Conservation (phyloP, 64 coral and sea anemone genomes). For the Orbicella faveolata region DNA sequence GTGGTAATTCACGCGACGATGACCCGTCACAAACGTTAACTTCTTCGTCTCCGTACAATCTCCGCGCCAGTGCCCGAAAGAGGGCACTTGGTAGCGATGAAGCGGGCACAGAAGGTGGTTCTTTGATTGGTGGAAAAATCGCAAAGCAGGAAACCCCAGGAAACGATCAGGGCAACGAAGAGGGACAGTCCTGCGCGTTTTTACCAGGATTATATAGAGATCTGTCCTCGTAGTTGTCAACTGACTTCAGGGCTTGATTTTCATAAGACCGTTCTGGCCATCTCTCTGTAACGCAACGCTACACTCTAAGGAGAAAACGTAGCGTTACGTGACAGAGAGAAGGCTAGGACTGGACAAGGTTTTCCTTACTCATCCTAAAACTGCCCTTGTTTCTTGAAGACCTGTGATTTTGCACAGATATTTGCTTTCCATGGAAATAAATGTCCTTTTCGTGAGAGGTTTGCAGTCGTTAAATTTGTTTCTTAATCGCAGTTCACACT, state of each 20-base stretch:
- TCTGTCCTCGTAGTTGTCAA: not conserved
- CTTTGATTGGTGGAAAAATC: not conserved
- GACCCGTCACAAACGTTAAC: not conserved
- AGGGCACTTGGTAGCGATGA: not conserved
- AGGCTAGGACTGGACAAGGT: not conserved
- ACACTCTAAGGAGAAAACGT: too few relatives aligned
- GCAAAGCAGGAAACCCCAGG: not conserved
- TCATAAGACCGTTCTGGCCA: too few relatives aligned
- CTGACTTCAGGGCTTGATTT: not conserved
- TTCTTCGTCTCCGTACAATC: conserved; percentile 33
- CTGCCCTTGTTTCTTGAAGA: too few relatives aligned
- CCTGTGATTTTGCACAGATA: too few relatives aligned
- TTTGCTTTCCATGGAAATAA: too few relatives aligned
- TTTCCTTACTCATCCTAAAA: too few relatives aligned
- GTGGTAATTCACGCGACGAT: not conserved
- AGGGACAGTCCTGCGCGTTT: not conserved
- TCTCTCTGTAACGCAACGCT: too few relatives aligned
- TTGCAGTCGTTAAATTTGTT: too few relatives aligned
- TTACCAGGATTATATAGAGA: conserved; percentile 26
- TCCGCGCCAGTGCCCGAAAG: conserved; percentile 17
- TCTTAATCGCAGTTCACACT: too few relatives aligned
- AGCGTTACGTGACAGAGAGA: too few relatives aligned
- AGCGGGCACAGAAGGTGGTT: not conserved
- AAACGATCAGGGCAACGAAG: not conserved
- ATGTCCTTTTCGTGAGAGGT: too few relatives aligned